Conservation (phyloP, 1,140 invertebrate species). For the Ericerus pela region DNA sequence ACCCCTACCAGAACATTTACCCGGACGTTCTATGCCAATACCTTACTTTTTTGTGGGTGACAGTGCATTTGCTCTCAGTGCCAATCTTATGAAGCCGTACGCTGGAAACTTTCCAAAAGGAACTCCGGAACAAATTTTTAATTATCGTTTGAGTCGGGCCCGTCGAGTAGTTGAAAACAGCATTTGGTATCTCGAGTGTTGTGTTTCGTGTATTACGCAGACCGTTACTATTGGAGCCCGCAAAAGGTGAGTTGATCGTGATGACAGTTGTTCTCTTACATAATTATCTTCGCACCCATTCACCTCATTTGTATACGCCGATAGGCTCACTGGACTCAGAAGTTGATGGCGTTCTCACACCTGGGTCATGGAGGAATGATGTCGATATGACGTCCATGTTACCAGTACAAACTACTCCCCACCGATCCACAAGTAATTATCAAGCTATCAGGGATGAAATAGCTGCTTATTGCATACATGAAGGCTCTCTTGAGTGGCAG, state of each 20-base stretch:
- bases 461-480: neutral
- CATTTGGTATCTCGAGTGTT: conserved; percentile 32
- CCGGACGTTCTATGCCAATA: neutral
- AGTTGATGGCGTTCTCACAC: neutral
- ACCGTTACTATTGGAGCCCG: conserved; percentile 19
- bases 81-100: conserved; percentile 25
- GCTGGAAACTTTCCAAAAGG: conserved; percentile 17
- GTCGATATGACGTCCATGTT: neutral
- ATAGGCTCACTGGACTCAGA: neutral
- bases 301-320: neutral
- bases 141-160: conserved; percentile 28
- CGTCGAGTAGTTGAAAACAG: conserved; percentile 31
- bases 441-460: neutral
- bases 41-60: conserved; percentile 28
- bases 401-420: neutral
- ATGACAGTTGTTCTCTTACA: neutral
- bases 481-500: neutral
- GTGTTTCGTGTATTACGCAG: conserved; percentile 32
- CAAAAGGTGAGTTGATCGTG: neutral
- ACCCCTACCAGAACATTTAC: neutral
- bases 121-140: conserved; percentile 26
- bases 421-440: neutral
- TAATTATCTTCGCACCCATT: conserved; percentile 1
- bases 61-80: conserved; percentile 29
- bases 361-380: neutral